phyloP scores from a whole-genome alignment of 2,888 invertebrate species.

The Argyresthia goedartella region DNA sequence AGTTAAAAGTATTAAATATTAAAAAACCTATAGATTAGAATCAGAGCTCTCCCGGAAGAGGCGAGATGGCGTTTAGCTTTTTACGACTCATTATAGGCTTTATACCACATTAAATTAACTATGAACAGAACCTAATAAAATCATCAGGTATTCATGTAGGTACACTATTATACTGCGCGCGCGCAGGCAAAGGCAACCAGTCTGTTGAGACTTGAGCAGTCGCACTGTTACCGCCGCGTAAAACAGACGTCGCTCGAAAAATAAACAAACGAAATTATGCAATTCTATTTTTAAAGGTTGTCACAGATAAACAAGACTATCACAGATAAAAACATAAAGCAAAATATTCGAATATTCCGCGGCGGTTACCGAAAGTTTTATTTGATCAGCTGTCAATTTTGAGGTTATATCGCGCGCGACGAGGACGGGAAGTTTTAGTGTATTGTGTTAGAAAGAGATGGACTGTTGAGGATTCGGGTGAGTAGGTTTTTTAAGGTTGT shows the following conservation, averaged over 20 bases:
- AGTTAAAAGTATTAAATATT: too few species aligned
- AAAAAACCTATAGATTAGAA: too few species aligned
- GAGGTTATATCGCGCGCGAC: constrained; percentile 13
- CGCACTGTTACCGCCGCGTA: too few species aligned
- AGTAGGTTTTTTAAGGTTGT: not conserved
- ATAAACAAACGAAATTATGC: not conserved
- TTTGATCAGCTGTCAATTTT: constrained; percentile 34
- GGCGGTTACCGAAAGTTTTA: constrained; percentile 15
- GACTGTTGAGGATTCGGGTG: not conserved
- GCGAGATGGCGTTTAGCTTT: not conserved
- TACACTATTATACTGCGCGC: constrained; percentile 17
- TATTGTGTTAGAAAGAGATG: not conserved
- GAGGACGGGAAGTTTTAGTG: constrained; percentile 1
- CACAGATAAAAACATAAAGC: not conserved
- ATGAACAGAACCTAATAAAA: not conserved
- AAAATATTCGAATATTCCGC: not conserved
- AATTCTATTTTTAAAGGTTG: not conserved
- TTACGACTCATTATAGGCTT: not conserved
- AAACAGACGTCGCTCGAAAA: too few species aligned
- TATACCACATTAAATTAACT: not conserved
- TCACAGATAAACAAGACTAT: not conserved
- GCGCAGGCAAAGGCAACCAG: constrained; percentile 11
- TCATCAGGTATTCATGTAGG: constrained; percentile 21
- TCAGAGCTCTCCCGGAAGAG: too few species aligned
- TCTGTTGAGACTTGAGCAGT: too few species aligned